Base-by-base conservation (phyloP, 2,113 vertebrate genomes). In the Coptodon rendalli region DNA sequence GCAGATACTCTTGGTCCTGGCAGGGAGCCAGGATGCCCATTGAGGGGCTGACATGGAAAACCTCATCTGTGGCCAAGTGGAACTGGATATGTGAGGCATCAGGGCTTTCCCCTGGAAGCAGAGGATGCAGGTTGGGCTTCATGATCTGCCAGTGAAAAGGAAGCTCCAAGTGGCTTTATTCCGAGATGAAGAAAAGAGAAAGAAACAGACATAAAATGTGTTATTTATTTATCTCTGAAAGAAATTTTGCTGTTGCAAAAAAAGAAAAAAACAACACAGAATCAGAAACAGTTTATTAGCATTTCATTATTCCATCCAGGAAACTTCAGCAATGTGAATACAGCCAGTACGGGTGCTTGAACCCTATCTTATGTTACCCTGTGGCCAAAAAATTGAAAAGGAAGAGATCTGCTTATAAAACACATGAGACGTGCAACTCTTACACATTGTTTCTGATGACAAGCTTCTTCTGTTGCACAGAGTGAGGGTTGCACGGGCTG, bases 71-170 rank as follows among this genome's bases (percentile, higher is more conserved):
- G 52, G 97, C 97, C 2, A 19, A 82, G 40, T 92, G 82, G 80
- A 90, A 93, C 61, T 97, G 93, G 78, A 97, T 86, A n/a, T 94
- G 84, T 3, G 81, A 84, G 1, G 83, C 29, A 27, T 95, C 91
- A 9, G 57, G 89, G 17, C 14, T 48, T 87, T 96, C 95, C 84
- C 93, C 95, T 1, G 96, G 94, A 83, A 94, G 88, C 6, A 96
- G 80, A 6, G 93, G 86, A 81, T 91, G 91, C 90, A 97, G 81
- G 89, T 97, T 97, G 89, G 98, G 98, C 80, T 97, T 97, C 95
- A 96, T 91, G 87, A 97, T 95, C 95, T 97, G 96, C 98, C 98
- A 99, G 89, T 96, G 96, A 94, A 98, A 99, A 13, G 97, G 95
- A 93, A 99, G 96, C 84, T 97, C 97, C 94, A 98, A n/a, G 0